Evolutionary conservation across 2,888 invertebrate genomes (phyloP).

Genomic region (Phlogophora meticulosa): DNA sequence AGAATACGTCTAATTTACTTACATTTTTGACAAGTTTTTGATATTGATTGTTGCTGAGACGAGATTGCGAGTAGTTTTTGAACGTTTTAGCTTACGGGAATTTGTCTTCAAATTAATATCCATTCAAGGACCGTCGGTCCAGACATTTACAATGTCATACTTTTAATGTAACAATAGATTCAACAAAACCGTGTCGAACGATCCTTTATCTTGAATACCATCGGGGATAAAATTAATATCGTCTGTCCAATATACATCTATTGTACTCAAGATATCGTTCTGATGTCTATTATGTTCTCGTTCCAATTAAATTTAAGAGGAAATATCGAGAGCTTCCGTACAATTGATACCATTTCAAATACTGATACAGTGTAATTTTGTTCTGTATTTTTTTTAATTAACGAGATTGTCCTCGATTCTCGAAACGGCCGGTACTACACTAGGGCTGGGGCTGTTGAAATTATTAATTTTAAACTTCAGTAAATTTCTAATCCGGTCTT

Average conservation of each 20-base stretch:
- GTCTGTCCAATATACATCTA: background rate
- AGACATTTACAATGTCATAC: background rate
- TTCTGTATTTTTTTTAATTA: constrained; percentile 24
- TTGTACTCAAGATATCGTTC: constrained; percentile 26
- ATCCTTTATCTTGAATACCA: constrained; percentile 1
- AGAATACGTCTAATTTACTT: too few relatives aligned
- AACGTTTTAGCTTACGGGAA: too few relatives aligned
- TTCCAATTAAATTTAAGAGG: constrained; percentile 24
- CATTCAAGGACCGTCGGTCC: background rate
- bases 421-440: background rate
- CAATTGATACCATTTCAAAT: constrained; percentile 25
- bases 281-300: constrained; percentile 21
- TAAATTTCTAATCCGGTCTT: constrained; percentile 6
- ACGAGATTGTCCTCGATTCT: background rate
- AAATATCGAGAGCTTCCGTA: constrained; percentile 8
- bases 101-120: background rate
- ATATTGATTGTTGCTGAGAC: too few relatives aligned
- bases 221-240: constrained; percentile 26
- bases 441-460: constrained; percentile 5
- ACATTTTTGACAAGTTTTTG: too few relatives aligned
- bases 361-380: constrained; percentile 5
- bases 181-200: background rate
- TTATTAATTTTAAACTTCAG: constrained; percentile 24
- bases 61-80: too few relatives aligned
- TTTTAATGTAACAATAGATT: background rate